phyloP scores from a whole-genome alignment of 2,888 invertebrate genomes.

The Trissolcus japonicus region DNA sequence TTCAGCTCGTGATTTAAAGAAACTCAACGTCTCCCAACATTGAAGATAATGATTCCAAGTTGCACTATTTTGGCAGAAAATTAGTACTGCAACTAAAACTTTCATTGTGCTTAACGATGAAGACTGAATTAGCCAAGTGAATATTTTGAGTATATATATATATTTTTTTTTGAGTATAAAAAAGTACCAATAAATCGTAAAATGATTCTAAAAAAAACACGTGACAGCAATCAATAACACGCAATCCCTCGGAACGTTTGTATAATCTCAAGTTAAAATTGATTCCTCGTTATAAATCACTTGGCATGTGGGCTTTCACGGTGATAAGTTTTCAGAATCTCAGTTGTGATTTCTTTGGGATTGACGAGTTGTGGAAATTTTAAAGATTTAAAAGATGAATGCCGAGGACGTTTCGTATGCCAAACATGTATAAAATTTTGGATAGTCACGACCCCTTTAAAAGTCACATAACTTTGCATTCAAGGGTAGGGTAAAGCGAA shows the following conservation, averaged over 20 bases:
- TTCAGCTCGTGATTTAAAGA: slow-evolving; percentile 21
- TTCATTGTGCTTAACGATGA: too few species aligned
- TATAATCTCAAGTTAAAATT: too few species aligned
- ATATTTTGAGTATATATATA: too few species aligned
- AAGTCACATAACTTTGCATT: slow-evolving; percentile 63
- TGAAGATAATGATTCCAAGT: slow-evolving; percentile 17
- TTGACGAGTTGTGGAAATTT: slow-evolving; percentile 38
- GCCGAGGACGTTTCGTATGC: slow-evolving; percentile 28
- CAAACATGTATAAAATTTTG: slow-evolving; percentile 54
- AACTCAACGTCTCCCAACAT: slow-evolving; percentile 14
- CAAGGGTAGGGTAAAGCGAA: slow-evolving; percentile 33
- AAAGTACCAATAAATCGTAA: too few species aligned
- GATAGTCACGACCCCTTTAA: slow-evolving; percentile 59
- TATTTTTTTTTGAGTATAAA: too few species aligned
- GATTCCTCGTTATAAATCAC: too few species aligned
- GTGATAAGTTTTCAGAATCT: background rate
- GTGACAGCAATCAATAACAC: too few species aligned
- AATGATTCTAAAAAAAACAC: too few species aligned
- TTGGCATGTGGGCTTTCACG: background rate
- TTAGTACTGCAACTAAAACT: background rate
- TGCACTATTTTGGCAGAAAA: slow-evolving; percentile 7
- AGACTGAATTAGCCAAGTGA: too few species aligned
- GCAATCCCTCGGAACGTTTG: background rate
- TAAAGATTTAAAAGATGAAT: slow-evolving; percentile 40
- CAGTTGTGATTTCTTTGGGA: slow-evolving; percentile 14